Evolutionary conservation across 1,140 invertebrate genomes (phyloP), one percentile per base, ranked within the genome.

Genomic region (Oryctes rhinoceros): DNA sequence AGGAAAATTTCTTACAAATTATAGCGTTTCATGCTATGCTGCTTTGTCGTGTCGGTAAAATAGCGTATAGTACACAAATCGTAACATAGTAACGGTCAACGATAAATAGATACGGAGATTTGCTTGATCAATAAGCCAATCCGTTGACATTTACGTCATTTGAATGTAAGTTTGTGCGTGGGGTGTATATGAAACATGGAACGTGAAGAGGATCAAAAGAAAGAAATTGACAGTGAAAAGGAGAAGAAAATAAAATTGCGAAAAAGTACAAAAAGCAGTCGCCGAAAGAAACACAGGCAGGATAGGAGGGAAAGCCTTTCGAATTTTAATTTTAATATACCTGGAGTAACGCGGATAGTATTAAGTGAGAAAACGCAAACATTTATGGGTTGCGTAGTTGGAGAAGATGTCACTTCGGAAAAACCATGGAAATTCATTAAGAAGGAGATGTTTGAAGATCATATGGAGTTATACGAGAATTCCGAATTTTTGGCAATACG

Each of bases 351-450:
- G 75, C 84, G 82, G 79, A 77, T 86, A 20, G 71, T 83, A 0
- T 53, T 91, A 20, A 87, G 88, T 2, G 84, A 87, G 4, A 35
- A 87, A 3, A 89, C 88, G 13, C 91, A 91, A 79, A 89, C 89
- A 79, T 85, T 88, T 0, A 67, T 91, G 5, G 88, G 48, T 9
- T 75, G 62, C 6, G 13, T 88, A 3, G 86, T 90, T 53, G 90
- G 89, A 10, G 88, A 90, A 80, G 83, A 91, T 79, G 89, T 95
- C 0, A 94, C 91, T 0, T 91, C 92, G 11, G 94, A 95, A 86
- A 92, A 91, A 85, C 93, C 94, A 0, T 95, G 94, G 94, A 92
- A 91, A 75, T 89, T 88, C 79, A 87, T 95, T 0, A 88, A 87
- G 5, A 94, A 92, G 86, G 89, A 91, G 71, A 86, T 90, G 47